Base-by-base conservation (phyloP, 2,888 invertebrate genomes). In the Cantharis nigra region DNA sequence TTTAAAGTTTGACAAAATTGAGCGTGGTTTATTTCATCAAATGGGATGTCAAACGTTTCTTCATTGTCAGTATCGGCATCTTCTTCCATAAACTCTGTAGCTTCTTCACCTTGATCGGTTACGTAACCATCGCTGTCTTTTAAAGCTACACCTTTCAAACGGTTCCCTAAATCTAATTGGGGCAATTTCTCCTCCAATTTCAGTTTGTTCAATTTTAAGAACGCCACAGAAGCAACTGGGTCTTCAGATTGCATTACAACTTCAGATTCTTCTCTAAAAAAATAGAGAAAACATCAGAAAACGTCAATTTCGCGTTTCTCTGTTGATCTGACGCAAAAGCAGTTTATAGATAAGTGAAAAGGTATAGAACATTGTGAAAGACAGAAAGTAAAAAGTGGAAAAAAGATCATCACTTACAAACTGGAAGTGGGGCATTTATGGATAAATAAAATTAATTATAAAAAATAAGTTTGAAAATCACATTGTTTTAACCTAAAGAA, bases 211-310 rank as follows among this genome's bases (percentile, higher is more conserved):
- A 99, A 92, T 88, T 96, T 97, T 76, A 99, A 90, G 88, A 97
- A 99, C 33, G 97, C 98, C 73, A 98, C 98, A 9, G 98, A 96
- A 28, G 98, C 97, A 85, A 99, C 94, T 2, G 96, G 94, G 90
- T 98, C 97, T 84, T 96, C 94, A 20, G 98, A 94, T 87, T 97
- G 97, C 82, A 96, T 92, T 77, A 98, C 93, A 84, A 94, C 92
- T 90, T 98, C 96, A 83, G 93, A 93, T 84, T 96, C 94, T 88
- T 96, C 96, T 86, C 96, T 96, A 90, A 89, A 33, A 89, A 78
- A 79, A 77, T 80, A 23, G 23, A 23, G 3, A 20, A 20, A 20
- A 16, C 16, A 16, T 23, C 23, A 23, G 23, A 23, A 23, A 23
- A 23, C 23, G 23, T 23, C 23, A 0, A 23, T 23, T 20, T 3